Percentiles rank a stretch among this genome's conserved stretches.
Evolutionary conservation across 1,140 invertebrate species (phyloP).

Genomic region (Scaptomyza graminum): DNA sequence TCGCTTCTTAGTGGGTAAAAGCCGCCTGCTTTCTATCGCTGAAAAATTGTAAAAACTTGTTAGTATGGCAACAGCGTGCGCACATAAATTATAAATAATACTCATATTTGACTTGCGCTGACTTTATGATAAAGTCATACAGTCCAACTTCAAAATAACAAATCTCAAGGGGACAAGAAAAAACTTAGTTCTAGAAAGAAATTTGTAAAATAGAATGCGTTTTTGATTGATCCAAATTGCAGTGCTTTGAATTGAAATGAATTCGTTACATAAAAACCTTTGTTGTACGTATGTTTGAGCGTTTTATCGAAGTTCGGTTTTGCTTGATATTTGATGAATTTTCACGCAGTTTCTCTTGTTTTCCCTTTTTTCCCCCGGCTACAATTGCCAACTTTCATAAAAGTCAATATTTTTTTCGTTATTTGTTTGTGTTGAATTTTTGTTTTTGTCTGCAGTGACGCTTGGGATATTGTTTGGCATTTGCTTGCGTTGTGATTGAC

Average conservation of each 20-base stretch:
- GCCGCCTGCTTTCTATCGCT: constrained; percentile 2
- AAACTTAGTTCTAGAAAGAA: too few species aligned
- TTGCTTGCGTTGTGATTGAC: constrained; percentile 69
- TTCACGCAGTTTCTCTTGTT: constrained; percentile 1
- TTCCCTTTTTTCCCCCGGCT: constrained; percentile 1
- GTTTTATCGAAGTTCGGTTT: too few species aligned
- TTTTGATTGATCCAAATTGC: too few species aligned
- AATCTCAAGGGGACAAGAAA: too few species aligned
- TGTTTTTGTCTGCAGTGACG: constrained; percentile 18
- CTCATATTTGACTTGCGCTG: constrained; percentile 38
- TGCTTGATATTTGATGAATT: constrained; percentile 34
- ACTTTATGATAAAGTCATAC: constrained; percentile 23
- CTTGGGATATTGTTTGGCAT: constrained; percentile 49
- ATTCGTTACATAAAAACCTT: too few species aligned
- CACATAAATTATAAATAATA: constrained; percentile 56
- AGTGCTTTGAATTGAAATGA: too few species aligned
- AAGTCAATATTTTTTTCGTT: constrained; percentile 62
- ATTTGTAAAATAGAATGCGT: too few species aligned
- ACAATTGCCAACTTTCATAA: constrained; percentile 55
- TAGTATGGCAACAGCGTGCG: constrained; percentile 47
- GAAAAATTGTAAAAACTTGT: constrained; percentile 38
- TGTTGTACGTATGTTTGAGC: too few species aligned
- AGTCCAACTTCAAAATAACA: too few species aligned
- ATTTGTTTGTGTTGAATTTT: background rate
- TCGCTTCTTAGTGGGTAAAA: too few species aligned